Conservation (phyloP, 2,113 vertebrate species). For the Colossoma macropomum region DNA sequence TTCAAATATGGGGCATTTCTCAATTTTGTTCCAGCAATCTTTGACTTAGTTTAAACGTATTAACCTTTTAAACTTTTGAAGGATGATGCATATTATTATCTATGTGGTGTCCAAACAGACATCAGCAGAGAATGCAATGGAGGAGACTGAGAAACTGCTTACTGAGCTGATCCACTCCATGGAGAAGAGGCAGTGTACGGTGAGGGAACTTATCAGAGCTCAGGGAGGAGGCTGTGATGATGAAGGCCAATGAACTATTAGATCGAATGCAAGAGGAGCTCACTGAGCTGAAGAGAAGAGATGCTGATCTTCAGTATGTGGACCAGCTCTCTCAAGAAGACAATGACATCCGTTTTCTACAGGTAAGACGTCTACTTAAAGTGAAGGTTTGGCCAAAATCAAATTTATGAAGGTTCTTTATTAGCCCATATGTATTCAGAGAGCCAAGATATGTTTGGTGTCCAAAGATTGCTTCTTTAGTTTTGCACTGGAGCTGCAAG, state of each 20-base stretch:
- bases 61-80: too few species aligned
- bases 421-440: not conserved
- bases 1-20: too few species aligned
- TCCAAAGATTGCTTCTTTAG: too few species aligned
- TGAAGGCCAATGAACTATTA: conserved; percentile 20
- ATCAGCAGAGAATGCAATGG: not conserved
- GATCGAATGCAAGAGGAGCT: conserved; percentile 38
- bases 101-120: not conserved
- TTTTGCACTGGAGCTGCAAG: too few species aligned
- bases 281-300: conserved; percentile 32
- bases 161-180: conserved; percentile 28
- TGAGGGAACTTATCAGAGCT: conserved; percentile 33
- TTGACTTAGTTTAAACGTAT: too few species aligned
- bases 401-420: too few species aligned
- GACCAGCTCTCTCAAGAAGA: conserved; percentile 39
- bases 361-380: conserved; percentile 25
- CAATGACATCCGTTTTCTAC: conserved; percentile 49
- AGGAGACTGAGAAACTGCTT: conserved; percentile 21
- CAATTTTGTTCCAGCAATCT: too few species aligned
- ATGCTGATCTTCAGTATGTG: conserved; percentile 46
- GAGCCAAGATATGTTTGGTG: too few species aligned
- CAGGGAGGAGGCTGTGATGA: conserved; percentile 26
- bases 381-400: not conserved
- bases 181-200: conserved; percentile 4
- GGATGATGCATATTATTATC: not conserved